These are phyloP conservation scores for Calosoma granatense DNA, from an alignment of 1,140 invertebrate species.

Conservation along the genomic window DNA sequence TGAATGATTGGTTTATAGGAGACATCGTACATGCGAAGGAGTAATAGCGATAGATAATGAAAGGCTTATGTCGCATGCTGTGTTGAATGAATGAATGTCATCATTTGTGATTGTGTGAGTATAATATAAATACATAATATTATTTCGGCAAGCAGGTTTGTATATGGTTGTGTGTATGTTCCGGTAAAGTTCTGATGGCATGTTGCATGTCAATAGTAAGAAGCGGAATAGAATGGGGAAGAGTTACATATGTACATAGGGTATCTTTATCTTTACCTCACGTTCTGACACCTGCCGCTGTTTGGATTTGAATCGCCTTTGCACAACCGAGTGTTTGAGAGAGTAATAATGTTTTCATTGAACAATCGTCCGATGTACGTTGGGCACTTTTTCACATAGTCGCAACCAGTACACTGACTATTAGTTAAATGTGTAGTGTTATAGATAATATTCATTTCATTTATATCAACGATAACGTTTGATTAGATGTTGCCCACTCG, in stretches of 20 bases:
- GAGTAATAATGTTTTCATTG: neutral
- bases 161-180: too few species aligned
- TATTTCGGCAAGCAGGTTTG: too few species aligned
- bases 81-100: too few species aligned
- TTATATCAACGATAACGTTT: conserved; percentile 8
- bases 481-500: conserved; percentile 1
- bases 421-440: neutral
- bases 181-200: neutral
- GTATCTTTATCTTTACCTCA: neutral
- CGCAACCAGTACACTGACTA: conserved; percentile 5
- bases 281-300: neutral
- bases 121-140: too few species aligned
- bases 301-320: neutral
- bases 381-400: conserved; percentile 5
- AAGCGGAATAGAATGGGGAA: neutral
- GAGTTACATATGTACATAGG: neutral
- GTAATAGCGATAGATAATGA: too few species aligned
- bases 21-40: too few species aligned
- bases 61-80: too few species aligned
- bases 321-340: conserved; percentile 5
- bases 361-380: neutral
- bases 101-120: too few species aligned
- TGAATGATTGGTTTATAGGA: too few species aligned
- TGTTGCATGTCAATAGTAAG: neutral
- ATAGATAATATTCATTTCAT: conserved; percentile 8